phyloP scores from a whole-genome alignment of 1,140 invertebrate species.

The Drosophila asahinai region DNA sequence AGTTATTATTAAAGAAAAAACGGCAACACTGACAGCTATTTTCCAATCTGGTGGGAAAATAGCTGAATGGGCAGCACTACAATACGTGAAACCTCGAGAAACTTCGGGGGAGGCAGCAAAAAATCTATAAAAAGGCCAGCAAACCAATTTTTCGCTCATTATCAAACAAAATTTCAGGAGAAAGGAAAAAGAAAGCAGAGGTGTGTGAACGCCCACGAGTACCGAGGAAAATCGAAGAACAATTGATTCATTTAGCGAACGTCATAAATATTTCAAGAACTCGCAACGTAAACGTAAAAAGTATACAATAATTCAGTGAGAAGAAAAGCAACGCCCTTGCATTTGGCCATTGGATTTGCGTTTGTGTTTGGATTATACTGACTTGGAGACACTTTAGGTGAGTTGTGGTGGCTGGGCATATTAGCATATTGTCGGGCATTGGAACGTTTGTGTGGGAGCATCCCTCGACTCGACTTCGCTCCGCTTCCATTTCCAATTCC shows the following conservation, averaged over 20 bases:
- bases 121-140: conserved; percentile 60
- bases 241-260: conserved; percentile 35
- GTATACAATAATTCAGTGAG: conserved; percentile 1
- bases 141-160: conserved; percentile 19
- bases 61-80: too few species aligned
- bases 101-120: conserved; percentile 50
- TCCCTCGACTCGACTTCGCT: neutral
- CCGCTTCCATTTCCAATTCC: conserved; percentile 5
- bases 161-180: conserved; percentile 36
- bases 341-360: conserved; percentile 7
- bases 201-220: conserved; percentile 28
- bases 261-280: conserved; percentile 21
- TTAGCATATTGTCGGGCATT: conserved; percentile 15
- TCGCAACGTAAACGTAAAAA: conserved; percentile 7
- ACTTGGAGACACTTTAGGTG: conserved; percentile 11
- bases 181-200: conserved; percentile 2
- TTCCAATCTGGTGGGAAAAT: too few species aligned
- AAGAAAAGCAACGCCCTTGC: conserved; percentile 12
- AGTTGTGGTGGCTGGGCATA: neutral
- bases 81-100: conserved; percentile 61
- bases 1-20: too few species aligned
- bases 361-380: conserved; percentile 22
- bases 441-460: conserved; percentile 21
- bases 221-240: conserved; percentile 22
- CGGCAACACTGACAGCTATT: too few species aligned